Evolutionary conservation across 2,888 invertebrate species (phyloP), one percentile per base, ranked within the genome.

Genomic region (Junonia oenone): DNA sequence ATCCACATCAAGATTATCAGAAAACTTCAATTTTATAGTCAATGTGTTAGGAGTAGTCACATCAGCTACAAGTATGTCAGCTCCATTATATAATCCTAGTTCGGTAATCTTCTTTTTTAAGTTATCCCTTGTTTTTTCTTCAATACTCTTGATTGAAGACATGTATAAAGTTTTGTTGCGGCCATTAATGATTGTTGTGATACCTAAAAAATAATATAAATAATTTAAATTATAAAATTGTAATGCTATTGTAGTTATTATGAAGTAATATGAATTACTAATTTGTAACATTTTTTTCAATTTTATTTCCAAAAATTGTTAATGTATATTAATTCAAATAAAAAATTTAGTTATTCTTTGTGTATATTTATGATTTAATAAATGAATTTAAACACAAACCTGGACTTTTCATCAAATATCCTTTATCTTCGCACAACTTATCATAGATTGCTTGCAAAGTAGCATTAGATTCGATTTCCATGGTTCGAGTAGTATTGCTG

Each of bases 161-260:
- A 99, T 97, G 76, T 99, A 99, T 9, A 99, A 90, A 0, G 99
- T 99, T 81, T 95, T 96, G 75, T 95, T 95, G 76, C 95, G 96
- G 2, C 96, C 97, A 71, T 95, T 93, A 38, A 96, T 92, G 4
- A 93, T 91, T 14, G 96, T 94, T 0, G 97, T 97, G 26, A 98
- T 92, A 35, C 98, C 92, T 92, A 63, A 14, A 73, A 73, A 22
- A 43, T 11, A n/a, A n/a, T 33, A 33, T n/a, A 11, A 33, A n/a
- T n/a, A 33, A n/a, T 2, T n/a, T 3, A 33, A 33, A 2, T 4
- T 33, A n/a, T 2, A 11, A 22, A 22, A 22, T 22, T 5, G 5
- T 22, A 5, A 22, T 22, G 22, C 5, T 22, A 22, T 22, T 22
- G 5, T 22, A 22, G 22, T 22, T 22, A 22, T 22, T 22, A 22